phyloP scores from a whole-genome alignment of 2,888 invertebrate species.

The Apotomis turbidana region DNA sequence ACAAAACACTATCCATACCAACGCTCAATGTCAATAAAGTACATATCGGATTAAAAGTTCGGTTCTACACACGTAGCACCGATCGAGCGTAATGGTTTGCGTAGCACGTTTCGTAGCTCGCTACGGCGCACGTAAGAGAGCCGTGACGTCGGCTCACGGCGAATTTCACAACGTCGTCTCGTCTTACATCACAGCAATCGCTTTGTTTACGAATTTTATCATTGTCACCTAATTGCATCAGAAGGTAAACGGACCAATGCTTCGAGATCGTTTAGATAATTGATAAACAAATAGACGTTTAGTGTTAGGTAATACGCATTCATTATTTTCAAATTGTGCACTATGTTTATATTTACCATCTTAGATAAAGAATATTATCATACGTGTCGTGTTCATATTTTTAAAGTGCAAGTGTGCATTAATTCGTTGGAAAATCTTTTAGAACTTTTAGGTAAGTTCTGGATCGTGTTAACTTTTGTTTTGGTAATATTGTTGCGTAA shows the following conservation, averaged over 20 bases:
- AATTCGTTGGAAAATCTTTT: neutral
- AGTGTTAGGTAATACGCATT: neutral
- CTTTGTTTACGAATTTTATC: slow-evolving; percentile 41
- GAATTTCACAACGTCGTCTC: slow-evolving; percentile 33
- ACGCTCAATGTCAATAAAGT: neutral
- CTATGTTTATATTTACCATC: neutral
- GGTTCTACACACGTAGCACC: slow-evolving; percentile 35
- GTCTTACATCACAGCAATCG: slow-evolving; percentile 38
- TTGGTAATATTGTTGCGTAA: slow-evolving; percentile 23
- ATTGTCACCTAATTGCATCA: slow-evolving; percentile 32
- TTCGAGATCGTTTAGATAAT: slow-evolving; percentile 20
- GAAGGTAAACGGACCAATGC: slow-evolving; percentile 35
- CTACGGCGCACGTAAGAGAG: slow-evolving; percentile 21
- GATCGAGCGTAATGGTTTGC: slow-evolving; percentile 27
- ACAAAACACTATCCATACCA: neutral
- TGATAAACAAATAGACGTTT: slow-evolving; percentile 2
- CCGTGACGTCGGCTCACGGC: slow-evolving; percentile 26
- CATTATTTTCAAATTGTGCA: neutral
- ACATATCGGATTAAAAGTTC: slow-evolving; percentile 7
- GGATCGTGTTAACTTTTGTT: slow-evolving; percentile 23
- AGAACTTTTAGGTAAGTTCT: slow-evolving; percentile 25
- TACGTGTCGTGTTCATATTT: neutral
- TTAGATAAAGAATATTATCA: neutral
- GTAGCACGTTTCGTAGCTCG: slow-evolving; percentile 40
- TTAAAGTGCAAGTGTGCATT: neutral